Conservation (phyloP, 2,113 vertebrate genomes). For the Sigmodon hispidus region DNA sequence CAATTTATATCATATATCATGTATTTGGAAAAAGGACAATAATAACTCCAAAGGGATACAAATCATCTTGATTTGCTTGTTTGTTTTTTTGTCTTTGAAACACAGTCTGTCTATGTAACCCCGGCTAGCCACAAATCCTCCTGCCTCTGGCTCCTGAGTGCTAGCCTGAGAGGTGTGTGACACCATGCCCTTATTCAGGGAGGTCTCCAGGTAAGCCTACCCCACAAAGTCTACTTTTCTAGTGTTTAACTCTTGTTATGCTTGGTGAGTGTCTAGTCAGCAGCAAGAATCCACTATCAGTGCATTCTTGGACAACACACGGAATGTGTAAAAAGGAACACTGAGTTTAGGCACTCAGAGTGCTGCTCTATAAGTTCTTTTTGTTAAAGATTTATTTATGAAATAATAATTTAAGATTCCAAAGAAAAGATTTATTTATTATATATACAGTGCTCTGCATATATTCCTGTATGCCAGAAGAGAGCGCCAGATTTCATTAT, state of each 20-base stretch:
- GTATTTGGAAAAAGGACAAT: too few relatives aligned
- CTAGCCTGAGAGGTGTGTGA: neutral
- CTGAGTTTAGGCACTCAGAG: fast-evolving
- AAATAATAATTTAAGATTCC: too few relatives aligned
- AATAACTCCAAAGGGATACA: too few relatives aligned
- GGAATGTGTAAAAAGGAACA: neutral
- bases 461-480: too few relatives aligned
- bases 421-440: too few relatives aligned
- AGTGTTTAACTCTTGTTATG: neutral
- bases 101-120: neutral
- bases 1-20: fast-evolving
- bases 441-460: too few relatives aligned
- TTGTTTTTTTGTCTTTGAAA: neutral
- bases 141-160: neutral
- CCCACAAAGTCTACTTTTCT: neutral
- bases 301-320: neutral
- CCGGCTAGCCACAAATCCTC: neutral
- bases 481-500: too few relatives aligned
- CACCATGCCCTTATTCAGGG: neutral
- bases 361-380: fast-evolving
- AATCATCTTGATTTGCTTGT: neutral
- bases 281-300: fast-evolving
- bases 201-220: neutral
- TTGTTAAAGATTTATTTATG: too few relatives aligned
- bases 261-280: neutral